Evolutionary conservation across 2,888 invertebrate species (phyloP), one percentile per base, ranked within the genome.

Genomic region (Leptogaster cylindrica): DNA sequence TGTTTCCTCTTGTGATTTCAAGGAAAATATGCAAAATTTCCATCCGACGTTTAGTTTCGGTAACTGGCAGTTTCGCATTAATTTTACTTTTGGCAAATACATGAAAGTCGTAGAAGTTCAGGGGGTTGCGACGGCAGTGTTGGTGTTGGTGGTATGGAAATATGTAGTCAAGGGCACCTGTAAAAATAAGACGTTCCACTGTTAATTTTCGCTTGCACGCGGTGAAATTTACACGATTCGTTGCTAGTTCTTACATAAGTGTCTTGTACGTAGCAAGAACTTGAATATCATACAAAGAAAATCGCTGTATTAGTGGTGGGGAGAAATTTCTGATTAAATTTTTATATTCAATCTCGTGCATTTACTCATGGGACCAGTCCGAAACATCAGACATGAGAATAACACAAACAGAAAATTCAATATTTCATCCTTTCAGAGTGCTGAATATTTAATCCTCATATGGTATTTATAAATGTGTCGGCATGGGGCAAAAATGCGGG

Each of bases 381-480:
- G 61, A 48, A 48, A 23, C 64, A 31, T 64, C 48, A 48, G 64
- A 64, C 33, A 48, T 10, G 48, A 48, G 64, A 46, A 64, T 48
- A 48, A 48, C 48, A 64, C 64, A 64, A 64, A 64, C 64, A 64
- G 70, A 72, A 72, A 72, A 72, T 72, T 72, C 72, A 72, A 72
- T 72, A 72, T 72, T 71, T 72, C 72, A 71, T 72, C 72, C 72
- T 72, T 72, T 72, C 72, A 72, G 69, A 71, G 71, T 72, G 68
- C 69, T 71, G 72, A 72, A 72, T 72, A 72, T 71, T 72, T 72
- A 71, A 72, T 71, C 71, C 70, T 70, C 61, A 61, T 61, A 61
- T 61, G 68, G 71, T 71, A 72, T 71, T 71, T 72, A 72, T 72
- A 71, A 71, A 72, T 71, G 71, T 72, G 68, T 68, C 70, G 69